These are phyloP conservation scores for Zootermopsis nevadensis DNA, from an alignment of 2,888 invertebrate genomes.

Conservation along the genomic window DNA sequence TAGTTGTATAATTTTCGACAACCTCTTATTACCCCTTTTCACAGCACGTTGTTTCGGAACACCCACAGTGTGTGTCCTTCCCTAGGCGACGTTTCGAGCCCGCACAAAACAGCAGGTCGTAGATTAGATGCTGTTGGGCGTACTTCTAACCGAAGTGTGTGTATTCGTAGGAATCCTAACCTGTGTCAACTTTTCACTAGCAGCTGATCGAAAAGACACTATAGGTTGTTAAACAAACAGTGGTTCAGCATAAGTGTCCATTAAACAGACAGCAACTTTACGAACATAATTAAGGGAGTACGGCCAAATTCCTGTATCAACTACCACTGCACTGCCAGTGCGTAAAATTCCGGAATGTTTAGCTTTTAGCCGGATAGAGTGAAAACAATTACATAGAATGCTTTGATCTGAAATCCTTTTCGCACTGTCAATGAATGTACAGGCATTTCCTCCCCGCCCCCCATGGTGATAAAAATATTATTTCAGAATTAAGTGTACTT, in stretches of 20 bases:
- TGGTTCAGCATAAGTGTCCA: background rate
- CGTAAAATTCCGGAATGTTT: slow-evolving; percentile 3
- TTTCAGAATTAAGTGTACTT: background rate
- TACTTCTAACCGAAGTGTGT: too few species aligned
- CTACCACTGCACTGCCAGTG: background rate
- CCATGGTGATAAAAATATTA: background rate
- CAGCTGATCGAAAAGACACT: background rate
- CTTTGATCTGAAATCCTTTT: background rate
- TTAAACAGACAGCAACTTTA: background rate
- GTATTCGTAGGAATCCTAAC: too few species aligned
- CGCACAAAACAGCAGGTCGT: too few species aligned
- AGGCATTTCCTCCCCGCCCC: background rate
- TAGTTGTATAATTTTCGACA: too few species aligned
- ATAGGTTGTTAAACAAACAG: background rate
- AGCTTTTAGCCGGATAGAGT: background rate
- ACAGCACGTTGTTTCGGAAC: too few species aligned
- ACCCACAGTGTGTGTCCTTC: too few species aligned
- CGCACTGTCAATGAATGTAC: background rate
- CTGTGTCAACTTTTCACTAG: too few species aligned
- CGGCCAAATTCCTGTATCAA: background rate
- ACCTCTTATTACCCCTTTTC: too few species aligned
- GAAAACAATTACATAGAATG: background rate
- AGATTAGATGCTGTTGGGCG: too few species aligned
- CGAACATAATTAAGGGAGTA: background rate
- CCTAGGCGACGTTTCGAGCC: too few species aligned